Percentiles rank a stretch among this genome's conserved stretches.
These are phyloP conservation scores for Siderastrea siderea DNA, from an alignment of 92 coral and sea anemone species.

Conservation along the genomic window DNA sequence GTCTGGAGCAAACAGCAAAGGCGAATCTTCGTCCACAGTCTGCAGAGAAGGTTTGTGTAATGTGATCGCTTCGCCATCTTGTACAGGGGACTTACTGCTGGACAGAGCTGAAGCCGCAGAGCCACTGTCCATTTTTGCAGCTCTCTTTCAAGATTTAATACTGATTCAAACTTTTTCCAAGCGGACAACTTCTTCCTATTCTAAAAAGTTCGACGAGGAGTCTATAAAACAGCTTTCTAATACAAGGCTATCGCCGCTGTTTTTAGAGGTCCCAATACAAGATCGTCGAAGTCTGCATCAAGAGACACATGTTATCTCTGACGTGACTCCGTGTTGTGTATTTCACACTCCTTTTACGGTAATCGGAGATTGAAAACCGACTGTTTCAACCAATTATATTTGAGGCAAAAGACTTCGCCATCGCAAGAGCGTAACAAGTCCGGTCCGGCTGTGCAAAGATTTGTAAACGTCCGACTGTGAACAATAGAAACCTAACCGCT, in stretches of 20 bases:
- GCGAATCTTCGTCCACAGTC: conserved; percentile 63
- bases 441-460: not conserved
- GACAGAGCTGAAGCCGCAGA: conserved; percentile 11
- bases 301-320: not conserved
- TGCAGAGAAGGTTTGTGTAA: conserved; percentile 50
- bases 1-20: conserved; percentile 40
- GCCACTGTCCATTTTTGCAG: conserved; percentile 23
- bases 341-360: conserved; percentile 13
- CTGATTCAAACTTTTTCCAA: not conserved
- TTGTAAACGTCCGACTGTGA: too few species aligned
- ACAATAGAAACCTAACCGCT: too few species aligned
- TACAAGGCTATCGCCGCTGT: not conserved
- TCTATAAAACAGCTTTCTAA: not conserved
- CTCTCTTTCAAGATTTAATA: not conserved
- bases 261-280: not conserved
- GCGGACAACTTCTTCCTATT: not conserved
- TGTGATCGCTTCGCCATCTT: conserved; percentile 51
- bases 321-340: not conserved
- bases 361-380: not conserved
- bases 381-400: conserved; percentile 18
- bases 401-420: not conserved
- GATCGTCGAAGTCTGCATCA: not conserved
- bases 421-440: conserved; percentile 4
- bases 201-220: not conserved
- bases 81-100: not conserved